Evolutionary conservation across 1,140 invertebrate genomes (phyloP), one percentile per base, ranked within the genome.

Genomic region (Drosophila lowei): DNA sequence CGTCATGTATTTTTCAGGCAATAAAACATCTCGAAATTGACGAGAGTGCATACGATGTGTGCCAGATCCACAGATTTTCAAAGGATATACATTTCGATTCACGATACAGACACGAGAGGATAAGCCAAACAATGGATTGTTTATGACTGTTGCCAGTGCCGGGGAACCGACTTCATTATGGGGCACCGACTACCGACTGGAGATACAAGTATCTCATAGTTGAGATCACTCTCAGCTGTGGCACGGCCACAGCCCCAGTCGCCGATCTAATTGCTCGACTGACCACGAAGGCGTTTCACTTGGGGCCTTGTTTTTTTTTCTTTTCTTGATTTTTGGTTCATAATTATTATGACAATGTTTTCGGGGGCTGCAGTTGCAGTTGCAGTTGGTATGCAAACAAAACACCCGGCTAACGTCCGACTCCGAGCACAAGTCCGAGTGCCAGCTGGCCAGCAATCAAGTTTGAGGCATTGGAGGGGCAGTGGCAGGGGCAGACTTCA

Each of bases 281-380:
- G 60, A 71, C 62, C 58, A 67, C 47, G 76, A 66, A 60, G 77
- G 64, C 77, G 71, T 79, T 79, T 79, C 65, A 61, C 68, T 70
- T 67, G 56, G 56, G 75, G 74, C 75, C 46, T 79, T 79, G 63
- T 60, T 54, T 52, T 25, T 11, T 30, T 61, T n/a, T 15, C 6
- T 15, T 15, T 18, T 9, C 49, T 49, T 59, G 34, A 38, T 38
- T 38, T 48, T 64, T 41, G 43, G 72, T 30, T 72, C 64, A 86
- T 85, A 85, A 85, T 85, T 86, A 85, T 85, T 85, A 86, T 85
- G 81, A 85, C 81, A 85, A 81, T 86, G 73, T 85, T 85, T 73
- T 65, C 18, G 57, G 58, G 47, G 50, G 30, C 57, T 23, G 53
- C 47, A 53, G 65, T 50, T 38, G 42, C 52, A 34, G 50, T 49